phyloP scores from a whole-genome alignment of 1,140 invertebrate species.

The Probaryconus sp. region DNA sequence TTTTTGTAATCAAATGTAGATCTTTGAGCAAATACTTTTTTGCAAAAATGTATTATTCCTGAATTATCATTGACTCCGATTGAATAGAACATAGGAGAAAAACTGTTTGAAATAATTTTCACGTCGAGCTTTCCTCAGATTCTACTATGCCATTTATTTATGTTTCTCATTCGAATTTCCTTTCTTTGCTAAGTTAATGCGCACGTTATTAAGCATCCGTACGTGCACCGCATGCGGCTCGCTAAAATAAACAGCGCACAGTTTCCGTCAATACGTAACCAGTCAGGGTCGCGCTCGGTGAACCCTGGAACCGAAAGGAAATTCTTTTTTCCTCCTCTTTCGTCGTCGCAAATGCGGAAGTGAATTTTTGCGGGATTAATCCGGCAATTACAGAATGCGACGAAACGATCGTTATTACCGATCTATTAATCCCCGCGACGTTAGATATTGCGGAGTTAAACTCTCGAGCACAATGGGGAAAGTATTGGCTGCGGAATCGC shows the following conservation, averaged over 20 bases:
- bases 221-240: slow-evolving; percentile 45
- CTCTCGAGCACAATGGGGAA: slow-evolving; percentile 43
- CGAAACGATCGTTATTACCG: slow-evolving; percentile 29
- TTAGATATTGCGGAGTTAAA: background rate
- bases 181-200: slow-evolving; percentile 39
- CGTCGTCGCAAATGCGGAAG: slow-evolving; percentile 10
- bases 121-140: no score
- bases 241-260: slow-evolving; percentile 37
- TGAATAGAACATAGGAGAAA: no score
- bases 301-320: slow-evolving; percentile 19
- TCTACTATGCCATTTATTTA: no score
- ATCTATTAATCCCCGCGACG: slow-evolving; percentile 16
- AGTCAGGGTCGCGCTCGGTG: slow-evolving; percentile 28
- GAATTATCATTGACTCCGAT: no score
- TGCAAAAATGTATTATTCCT: no score
- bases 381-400: slow-evolving; percentile 10
- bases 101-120: no score
- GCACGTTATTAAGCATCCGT: slow-evolving; percentile 49
- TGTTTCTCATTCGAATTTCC: slow-evolving; percentile 26
- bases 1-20: no score
- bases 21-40: no score
- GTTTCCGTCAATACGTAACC: slow-evolving; percentile 47
- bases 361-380: slow-evolving; percentile 6
- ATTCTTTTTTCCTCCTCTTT: slow-evolving; percentile 17
- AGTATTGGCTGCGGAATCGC: slow-evolving; percentile 36